These are phyloP conservation scores for Aradophagus sp. DNA, from an alignment of 1,140 invertebrate genomes.

Conservation along the genomic window DNA sequence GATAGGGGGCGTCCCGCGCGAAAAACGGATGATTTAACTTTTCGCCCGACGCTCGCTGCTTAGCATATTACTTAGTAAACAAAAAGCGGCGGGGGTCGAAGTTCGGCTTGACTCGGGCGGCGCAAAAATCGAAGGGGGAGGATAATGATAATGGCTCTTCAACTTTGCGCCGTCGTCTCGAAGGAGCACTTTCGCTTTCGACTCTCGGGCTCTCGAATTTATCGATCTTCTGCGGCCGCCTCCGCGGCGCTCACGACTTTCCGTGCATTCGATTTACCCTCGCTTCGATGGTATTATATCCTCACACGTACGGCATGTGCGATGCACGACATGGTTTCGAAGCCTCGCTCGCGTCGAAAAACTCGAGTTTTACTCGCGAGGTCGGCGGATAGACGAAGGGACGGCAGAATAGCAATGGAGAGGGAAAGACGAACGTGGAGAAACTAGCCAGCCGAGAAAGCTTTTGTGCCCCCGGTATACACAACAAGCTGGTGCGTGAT, in stretches of 20 bases:
- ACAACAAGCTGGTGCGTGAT: slow-evolving; percentile 26
- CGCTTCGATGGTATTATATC: slow-evolving; percentile 47
- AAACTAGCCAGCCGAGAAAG: slow-evolving; percentile 19
- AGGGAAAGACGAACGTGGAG: slow-evolving; percentile 20
- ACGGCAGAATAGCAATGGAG: too few species aligned
- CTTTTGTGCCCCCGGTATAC: slow-evolving; percentile 23
- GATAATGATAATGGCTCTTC: slow-evolving; percentile 52
- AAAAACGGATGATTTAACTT: slow-evolving; percentile 10
- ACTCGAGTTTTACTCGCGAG: too few species aligned
- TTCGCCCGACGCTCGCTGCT: slow-evolving; percentile 6
- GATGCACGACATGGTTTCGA: slow-evolving; percentile 35
- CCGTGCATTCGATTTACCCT: slow-evolving; percentile 40
- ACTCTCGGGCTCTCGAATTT: slow-evolving; percentile 40
- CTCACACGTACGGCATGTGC: slow-evolving; percentile 8
- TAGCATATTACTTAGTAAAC: slow-evolving; percentile 31
- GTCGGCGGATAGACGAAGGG: too few species aligned
- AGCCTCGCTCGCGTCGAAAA: too few species aligned
- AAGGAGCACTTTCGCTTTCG: slow-evolving; percentile 54
- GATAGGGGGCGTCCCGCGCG: too few species aligned
- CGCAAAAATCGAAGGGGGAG: slow-evolving; percentile 39
- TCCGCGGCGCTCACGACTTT: slow-evolving; percentile 36
- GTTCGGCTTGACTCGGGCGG: slow-evolving; percentile 26
- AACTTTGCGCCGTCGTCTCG: slow-evolving; percentile 45
- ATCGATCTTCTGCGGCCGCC: slow-evolving; percentile 49
- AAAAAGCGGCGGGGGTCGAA: slow-evolving; percentile 24